Conservation (phyloP, 2,888 invertebrate species). For the Apocheima hispidaria region DNA sequence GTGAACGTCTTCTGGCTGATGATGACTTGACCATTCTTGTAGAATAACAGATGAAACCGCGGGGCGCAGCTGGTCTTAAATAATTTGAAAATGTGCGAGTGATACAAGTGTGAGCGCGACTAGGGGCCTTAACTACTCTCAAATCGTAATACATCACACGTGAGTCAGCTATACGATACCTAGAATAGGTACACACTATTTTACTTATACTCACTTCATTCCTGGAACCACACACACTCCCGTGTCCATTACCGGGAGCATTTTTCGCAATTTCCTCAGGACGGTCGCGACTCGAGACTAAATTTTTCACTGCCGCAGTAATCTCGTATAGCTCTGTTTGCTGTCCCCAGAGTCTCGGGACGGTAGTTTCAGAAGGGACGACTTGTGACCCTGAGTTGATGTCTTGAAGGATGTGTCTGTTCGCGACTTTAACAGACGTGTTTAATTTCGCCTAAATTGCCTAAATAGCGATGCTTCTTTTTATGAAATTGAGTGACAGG, state of each 20-base stretch:
- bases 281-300: slow-evolving; percentile 40
- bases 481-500: too few relatives aligned
- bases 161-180: not conserved
- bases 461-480: too few relatives aligned
- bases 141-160: too few relatives aligned
- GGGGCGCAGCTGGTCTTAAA: too few relatives aligned
- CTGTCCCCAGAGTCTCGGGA: slow-evolving; percentile 32
- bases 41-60: too few relatives aligned
- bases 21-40: too few relatives aligned
- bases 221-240: slow-evolving; percentile 44
- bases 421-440: not conserved
- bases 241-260: slow-evolving; percentile 58
- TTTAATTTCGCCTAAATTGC: too few relatives aligned
- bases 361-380: slow-evolving; percentile 28
- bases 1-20: too few relatives aligned
- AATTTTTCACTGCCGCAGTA: slow-evolving; percentile 59
- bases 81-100: too few relatives aligned
- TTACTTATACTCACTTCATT: slow-evolving; percentile 18
- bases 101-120: too few relatives aligned
- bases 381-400: slow-evolving; percentile 20
- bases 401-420: slow-evolving; percentile 16
- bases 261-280: slow-evolving; percentile 64
- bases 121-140: too few relatives aligned
- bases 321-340: slow-evolving; percentile 55
- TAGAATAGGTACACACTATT: not conserved